Percentiles rank a stretch among this genome's conserved stretches.
These are phyloP conservation scores for Hydractinia echinata DNA, from an alignment of 30 jellyfish, hydroid and myxozoan genomes.

Conservation along the genomic window DNA sequence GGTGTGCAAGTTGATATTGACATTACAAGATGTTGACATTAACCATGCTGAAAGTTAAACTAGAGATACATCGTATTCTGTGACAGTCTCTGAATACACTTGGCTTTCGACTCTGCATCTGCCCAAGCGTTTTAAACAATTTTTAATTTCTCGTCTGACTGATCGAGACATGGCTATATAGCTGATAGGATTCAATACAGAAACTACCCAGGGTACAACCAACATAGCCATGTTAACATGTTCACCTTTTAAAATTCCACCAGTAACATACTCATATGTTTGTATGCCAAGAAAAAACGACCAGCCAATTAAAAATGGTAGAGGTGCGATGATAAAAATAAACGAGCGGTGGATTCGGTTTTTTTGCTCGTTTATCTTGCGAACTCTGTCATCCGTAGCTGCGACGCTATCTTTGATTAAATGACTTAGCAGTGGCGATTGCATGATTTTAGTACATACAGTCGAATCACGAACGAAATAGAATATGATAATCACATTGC, in stretches of 20 bases:
- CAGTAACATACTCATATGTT: not conserved
- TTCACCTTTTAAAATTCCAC: not conserved
- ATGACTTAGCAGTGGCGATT: not conserved
- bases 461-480: not conserved
- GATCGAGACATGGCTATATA: not conserved
- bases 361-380: not conserved
- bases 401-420: not conserved
- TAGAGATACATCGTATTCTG: too few species aligned
- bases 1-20: too few species aligned
- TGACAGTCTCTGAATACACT: too few species aligned
- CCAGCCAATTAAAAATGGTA: slow-evolving; percentile 28
- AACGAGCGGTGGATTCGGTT: not conserved
- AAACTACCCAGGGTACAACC: slow-evolving; percentile 17
- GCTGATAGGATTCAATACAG: slow-evolving; percentile 8
- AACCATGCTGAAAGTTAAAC: too few species aligned
- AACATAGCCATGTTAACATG: slow-evolving; percentile 13
- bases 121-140: too few species aligned
- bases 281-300: slow-evolving; percentile 16
- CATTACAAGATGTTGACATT: too few species aligned
- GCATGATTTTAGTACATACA: not conserved
- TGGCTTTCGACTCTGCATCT: too few species aligned
- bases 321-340: slow-evolving; percentile 9
- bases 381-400: not conserved
- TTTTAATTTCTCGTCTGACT: slow-evolving; percentile 8
- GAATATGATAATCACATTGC: not conserved